Evolutionary conservation across 1,140 invertebrate genomes (phyloP).

Genomic region (Dendrolimus kikuchii): DNA sequence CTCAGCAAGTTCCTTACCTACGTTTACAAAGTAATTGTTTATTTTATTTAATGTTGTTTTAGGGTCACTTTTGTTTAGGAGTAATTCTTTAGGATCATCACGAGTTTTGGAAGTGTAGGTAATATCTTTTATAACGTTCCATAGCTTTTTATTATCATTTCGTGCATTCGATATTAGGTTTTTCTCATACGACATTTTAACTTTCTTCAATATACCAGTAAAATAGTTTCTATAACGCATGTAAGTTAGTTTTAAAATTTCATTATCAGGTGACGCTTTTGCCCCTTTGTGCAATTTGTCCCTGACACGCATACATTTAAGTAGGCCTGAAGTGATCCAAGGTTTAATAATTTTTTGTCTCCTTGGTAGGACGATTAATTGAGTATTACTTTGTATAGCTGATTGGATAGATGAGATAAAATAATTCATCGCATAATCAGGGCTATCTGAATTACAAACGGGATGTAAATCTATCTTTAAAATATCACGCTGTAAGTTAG

Average conservation of each 20-base stretch:
- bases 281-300: not conserved
- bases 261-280: not conserved
- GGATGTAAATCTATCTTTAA: not conserved
- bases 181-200: conserved; percentile 3
- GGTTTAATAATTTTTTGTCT: conserved; percentile 3
- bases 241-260: conserved; percentile 1
- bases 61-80: not conserved
- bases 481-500: not conserved
- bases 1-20: too few relatives aligned
- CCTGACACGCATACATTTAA: not conserved
- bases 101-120: conserved; percentile 1
- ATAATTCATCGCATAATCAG: not conserved
- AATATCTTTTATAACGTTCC: conserved; percentile 5
- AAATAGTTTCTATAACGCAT: conserved; percentile 2
- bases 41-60: not conserved
- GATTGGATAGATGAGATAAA: not conserved
- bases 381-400: not conserved
- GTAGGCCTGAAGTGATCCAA: not conserved
- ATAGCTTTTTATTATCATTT: conserved; percentile 5
- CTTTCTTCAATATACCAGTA: not conserved
- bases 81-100: not conserved
- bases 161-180: not conserved
- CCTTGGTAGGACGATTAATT: not conserved
- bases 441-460: not conserved
- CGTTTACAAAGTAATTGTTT: conserved; percentile 2